phyloP scores from a whole-genome alignment of 2,888 invertebrate species.

The Aspidiotus destructor region DNA sequence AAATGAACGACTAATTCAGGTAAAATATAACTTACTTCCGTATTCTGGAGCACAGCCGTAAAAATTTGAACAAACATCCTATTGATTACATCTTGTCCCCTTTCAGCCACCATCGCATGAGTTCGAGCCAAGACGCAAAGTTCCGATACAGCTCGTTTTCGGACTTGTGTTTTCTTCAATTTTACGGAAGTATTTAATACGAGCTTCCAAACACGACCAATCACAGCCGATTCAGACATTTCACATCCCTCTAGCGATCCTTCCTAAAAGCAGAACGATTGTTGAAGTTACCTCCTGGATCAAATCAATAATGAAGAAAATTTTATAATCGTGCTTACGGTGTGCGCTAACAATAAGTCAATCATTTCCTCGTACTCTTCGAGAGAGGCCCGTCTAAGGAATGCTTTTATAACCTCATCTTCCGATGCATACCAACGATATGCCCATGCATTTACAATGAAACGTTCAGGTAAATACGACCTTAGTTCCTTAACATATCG shows the following conservation, averaged over 20 bases:
- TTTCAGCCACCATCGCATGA: too few relatives aligned
- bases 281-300: background rate
- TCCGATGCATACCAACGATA: background rate
- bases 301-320: too few relatives aligned
- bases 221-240: background rate
- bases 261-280: background rate
- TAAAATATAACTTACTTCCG: too few relatives aligned
- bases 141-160: background rate
- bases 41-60: too few relatives aligned
- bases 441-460: background rate
- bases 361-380: conserved; percentile 7
- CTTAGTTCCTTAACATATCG: background rate
- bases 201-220: background rate
- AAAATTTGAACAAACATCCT: too few relatives aligned
- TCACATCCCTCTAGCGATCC: background rate
- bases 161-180: background rate
- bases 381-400: background rate
- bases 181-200: conserved; percentile 1
- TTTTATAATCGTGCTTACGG: background rate
- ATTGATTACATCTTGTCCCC: too few relatives aligned
- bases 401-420: background rate
- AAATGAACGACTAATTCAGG: too few relatives aligned
- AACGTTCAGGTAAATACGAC: background rate
- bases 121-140: background rate
- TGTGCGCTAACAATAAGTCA: background rate